Evolutionary conservation across 1,140 invertebrate genomes (phyloP).

Genomic region (Laupala kohalensis): DNA sequence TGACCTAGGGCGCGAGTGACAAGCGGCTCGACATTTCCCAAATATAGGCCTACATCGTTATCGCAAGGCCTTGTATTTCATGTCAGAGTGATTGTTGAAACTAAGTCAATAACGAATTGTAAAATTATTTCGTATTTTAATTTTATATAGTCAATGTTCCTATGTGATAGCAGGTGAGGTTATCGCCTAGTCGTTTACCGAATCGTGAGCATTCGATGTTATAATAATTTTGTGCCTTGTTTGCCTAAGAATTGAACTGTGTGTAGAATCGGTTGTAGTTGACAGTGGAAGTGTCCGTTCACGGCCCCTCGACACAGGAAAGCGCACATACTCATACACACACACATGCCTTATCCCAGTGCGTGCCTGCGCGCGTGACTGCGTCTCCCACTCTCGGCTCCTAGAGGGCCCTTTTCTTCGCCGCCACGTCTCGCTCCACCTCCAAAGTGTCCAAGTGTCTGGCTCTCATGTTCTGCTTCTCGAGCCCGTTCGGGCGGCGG

Average conservation of each 20-base stretch:
- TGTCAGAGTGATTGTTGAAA: background rate
- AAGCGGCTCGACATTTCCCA: too few relatives aligned
- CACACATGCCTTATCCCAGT: background rate
- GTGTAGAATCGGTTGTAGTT: background rate
- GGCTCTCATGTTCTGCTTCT: conserved; percentile 11
- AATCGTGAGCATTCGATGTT: background rate
- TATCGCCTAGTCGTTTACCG: background rate
- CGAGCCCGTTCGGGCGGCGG: conserved; percentile 8
- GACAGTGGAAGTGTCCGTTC: background rate
- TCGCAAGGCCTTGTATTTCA: background rate
- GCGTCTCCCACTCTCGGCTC: background rate
- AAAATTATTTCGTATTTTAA: background rate
- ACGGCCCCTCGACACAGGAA: background rate
- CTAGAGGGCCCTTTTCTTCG: background rate
- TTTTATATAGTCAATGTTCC: background rate
- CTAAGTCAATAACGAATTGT: background rate
- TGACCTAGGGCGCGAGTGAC: background rate
- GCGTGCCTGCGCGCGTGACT: too few relatives aligned
- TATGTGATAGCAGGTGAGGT: background rate
- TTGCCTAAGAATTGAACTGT: background rate
- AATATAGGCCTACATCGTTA: background rate
- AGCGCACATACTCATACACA: background rate
- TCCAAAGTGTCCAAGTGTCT: conserved; percentile 10
- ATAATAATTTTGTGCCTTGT: background rate
- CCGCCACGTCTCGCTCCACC: background rate